These are phyloP conservation scores for Lottia gigantea DNA, from an alignment of 2,888 invertebrate genomes.

Conservation along the genomic window DNA sequence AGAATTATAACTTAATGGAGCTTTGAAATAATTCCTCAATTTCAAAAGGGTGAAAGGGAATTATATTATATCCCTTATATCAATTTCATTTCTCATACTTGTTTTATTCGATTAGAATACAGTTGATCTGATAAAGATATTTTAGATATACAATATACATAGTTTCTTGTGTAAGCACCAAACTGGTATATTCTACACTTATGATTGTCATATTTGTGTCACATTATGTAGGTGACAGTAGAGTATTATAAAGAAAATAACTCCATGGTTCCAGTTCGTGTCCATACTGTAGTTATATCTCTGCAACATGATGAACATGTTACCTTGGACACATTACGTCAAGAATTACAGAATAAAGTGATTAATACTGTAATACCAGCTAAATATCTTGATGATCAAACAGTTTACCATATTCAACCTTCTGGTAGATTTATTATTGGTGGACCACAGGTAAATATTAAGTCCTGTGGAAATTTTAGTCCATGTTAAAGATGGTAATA, in stretches of 20 bases:
- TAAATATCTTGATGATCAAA: conserved; percentile 88
- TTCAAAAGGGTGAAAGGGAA: too few relatives aligned
- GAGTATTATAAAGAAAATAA: conserved; percentile 92
- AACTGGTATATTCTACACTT: too few relatives aligned
- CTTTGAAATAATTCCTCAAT: too few relatives aligned
- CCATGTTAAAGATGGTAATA: too few relatives aligned
- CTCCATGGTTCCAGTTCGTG: conserved; percentile 90
- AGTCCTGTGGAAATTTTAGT: not conserved
- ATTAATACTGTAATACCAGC: conserved; percentile 88
- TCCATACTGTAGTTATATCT: conserved; percentile 97
- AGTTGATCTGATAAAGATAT: too few relatives aligned
- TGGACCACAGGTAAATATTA: conserved; percentile 84
- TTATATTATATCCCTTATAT: too few relatives aligned
- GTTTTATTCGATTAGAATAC: too few relatives aligned
- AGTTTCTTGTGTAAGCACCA: too few relatives aligned
- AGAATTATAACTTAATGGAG: too few relatives aligned
- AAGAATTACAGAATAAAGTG: conserved; percentile 87
- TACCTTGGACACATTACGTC: conserved; percentile 81
- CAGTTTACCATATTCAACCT: conserved; percentile 94
- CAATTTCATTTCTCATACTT: too few relatives aligned
- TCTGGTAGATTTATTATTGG: conserved; percentile 95
- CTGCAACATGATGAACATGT: conserved; percentile 95
- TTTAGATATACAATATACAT: too few relatives aligned
- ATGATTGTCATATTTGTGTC: not conserved
- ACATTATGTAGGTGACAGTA: conserved; percentile 83